Evolutionary conservation across 2,797 vertebrate genomes (phyloP).

Genomic region (Xerus rutilus): DNA sequence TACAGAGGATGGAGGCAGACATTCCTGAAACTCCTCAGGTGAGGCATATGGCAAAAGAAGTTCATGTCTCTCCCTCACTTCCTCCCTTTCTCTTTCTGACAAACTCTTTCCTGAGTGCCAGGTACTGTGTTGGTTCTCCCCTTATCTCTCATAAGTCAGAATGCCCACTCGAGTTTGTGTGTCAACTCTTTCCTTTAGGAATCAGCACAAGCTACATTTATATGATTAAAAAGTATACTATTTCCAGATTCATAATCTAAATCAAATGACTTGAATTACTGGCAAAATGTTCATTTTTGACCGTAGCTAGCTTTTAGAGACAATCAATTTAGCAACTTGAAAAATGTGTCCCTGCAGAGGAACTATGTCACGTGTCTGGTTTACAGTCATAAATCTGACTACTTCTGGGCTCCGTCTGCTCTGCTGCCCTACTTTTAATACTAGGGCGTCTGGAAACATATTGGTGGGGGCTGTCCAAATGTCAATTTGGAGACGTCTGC

Average conservation of each 20-base stretch:
- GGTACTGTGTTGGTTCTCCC: not conserved
- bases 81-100: not conserved
- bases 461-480: constrained; percentile 47
- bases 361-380: constrained; percentile 61
- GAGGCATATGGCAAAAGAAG: not conserved
- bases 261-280: constrained; percentile 71
- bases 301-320: constrained; percentile 56
- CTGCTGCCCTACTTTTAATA: constrained; percentile 79
- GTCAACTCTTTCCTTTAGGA: constrained; percentile 9
- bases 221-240: constrained; percentile 59
- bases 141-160: constrained; percentile 13
- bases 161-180: constrained; percentile 30
- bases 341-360: constrained; percentile 65
- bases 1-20: not conserved
- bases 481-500: constrained; percentile 63
- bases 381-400: constrained; percentile 73
- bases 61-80: not conserved
- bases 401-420: constrained; percentile 71
- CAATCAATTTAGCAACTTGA: constrained; percentile 76
- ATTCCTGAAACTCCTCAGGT: not conserved
- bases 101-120: constrained; percentile 10
- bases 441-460: constrained; percentile 65
- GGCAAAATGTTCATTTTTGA: constrained; percentile 75
- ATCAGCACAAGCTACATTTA: constrained; percentile 33
- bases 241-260: constrained; percentile 74